These are phyloP conservation scores for Peromyscus attwateri DNA, from an alignment of 2,797 vertebrate species.

Conservation along the genomic window DNA sequence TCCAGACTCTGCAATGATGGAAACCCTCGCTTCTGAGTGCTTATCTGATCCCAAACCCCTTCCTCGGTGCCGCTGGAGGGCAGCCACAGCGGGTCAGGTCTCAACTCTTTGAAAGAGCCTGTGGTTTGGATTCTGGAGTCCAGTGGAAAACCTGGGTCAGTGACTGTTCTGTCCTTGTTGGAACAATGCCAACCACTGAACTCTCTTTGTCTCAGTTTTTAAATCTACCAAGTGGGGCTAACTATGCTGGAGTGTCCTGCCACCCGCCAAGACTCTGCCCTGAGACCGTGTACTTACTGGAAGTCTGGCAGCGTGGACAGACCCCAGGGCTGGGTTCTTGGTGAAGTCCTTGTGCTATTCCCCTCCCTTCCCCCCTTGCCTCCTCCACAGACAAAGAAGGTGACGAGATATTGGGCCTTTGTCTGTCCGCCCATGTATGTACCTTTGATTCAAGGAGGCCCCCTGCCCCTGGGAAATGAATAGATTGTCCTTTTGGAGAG, in stretches of 20 bases:
- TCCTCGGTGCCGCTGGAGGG: not conserved
- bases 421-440: not conserved
- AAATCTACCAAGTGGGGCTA: slow-evolving; percentile 13
- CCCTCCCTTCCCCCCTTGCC: not conserved
- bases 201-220: not conserved
- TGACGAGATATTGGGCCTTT: not conserved
- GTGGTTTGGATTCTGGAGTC: not conserved
- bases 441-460: slow-evolving; percentile 21
- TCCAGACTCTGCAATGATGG: not conserved
- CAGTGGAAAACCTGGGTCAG: not conserved
- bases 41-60: not conserved
- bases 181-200: not conserved
- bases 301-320: not conserved
- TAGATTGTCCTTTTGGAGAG: slow-evolving; percentile 43
- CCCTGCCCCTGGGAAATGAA: slow-evolving; percentile 6
- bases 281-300: not conserved
- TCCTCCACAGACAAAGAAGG: not conserved
- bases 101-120: not conserved
- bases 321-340: not conserved
- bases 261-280: slow-evolving; percentile 5
- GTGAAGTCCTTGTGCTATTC: not conserved
- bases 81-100: not conserved
- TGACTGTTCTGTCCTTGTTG: not conserved
- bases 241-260: not conserved
- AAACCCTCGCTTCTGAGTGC: not conserved